Base-by-base conservation (phyloP, 2,113 vertebrate genomes). In the Petrocephalus zakoni region DNA sequence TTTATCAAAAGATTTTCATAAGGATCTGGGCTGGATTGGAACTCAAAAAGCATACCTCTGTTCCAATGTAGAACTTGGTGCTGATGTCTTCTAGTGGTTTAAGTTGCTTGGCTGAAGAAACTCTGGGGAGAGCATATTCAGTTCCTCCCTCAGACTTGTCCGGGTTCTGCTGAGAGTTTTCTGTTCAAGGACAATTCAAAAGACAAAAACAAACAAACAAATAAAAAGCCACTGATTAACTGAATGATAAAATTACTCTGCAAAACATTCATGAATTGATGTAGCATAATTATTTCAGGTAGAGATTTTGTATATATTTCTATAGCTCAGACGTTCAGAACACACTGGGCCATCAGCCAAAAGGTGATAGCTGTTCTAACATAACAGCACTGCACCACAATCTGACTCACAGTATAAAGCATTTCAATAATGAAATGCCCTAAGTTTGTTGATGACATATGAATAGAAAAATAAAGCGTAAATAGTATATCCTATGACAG, bases 61-160 rank as follows among this genome's bases (percentile, higher is more conserved):
- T 99, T 91, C 97, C 98, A 72, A 95, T 91, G 49, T 95, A 97
- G 88, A 98, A 94, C 64, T 92, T 94, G 0, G 95, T 97, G 89
- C 95, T 96, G 93, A 98, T 93, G 46, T 94, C 94, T 0, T 96
- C 91, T 87, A 97, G 91, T 0, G 87, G 25, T 61, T 91, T 94
- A 34, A 94, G 91, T 2, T 92, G 88, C 91, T 95, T 96, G 88
- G 87, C 91, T n/a, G 95, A 91, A 1, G 93, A 93, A 42, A 83
- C 13, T 17, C 89, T 92, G 88, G 96, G 94, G 29, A 93, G 92
- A 2, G 91, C 91, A 83, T 94, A 96, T 0, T 93, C 92, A 0
- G 90, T 90, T 2, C 89, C 51, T 85, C 92, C 91, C 82, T 87
- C 61, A 0, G 87, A 0, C 1, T 78, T 87, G 1, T 88, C 83